Conservation (phyloP, 2,113 vertebrate species). For the Cheirogaleus medius region DNA sequence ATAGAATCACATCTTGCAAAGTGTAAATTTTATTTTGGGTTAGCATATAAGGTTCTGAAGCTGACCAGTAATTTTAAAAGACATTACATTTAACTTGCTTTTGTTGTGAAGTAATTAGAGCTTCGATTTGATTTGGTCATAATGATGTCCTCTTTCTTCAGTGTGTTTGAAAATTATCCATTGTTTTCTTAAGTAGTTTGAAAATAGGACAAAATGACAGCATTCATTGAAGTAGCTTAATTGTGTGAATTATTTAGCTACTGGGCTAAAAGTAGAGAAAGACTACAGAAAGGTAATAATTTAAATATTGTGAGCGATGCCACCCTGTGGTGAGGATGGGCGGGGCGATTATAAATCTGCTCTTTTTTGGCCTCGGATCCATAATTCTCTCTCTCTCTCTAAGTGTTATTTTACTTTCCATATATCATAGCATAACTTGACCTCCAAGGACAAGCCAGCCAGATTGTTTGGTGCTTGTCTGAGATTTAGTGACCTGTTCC, state of each 20-base stretch:
- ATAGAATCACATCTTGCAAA: constrained; percentile 15
- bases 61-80: background rate
- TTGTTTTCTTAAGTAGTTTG: constrained; percentile 56
- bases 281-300: background rate
- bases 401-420: background rate
- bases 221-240: constrained; percentile 9
- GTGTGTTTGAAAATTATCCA: background rate
- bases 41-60: background rate
- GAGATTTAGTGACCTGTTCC: background rate
- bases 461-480: background rate
- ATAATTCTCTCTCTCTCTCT: background rate
- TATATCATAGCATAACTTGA: background rate
- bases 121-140: constrained; percentile 18
- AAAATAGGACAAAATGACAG: constrained; percentile 24
- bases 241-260: background rate
- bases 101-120: background rate
- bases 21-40: constrained; percentile 38
- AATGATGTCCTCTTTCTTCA: background rate
- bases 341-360: background rate
- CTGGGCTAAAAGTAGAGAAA: background rate
- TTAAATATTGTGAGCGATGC: background rate
- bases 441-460: background rate
- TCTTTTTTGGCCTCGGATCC: background rate
- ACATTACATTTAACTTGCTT: background rate
- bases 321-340: background rate